Evolutionary conservation across 2,888 invertebrate species (phyloP), one percentile per base, ranked within the genome.

Genomic region (Ferrisia virgata): DNA sequence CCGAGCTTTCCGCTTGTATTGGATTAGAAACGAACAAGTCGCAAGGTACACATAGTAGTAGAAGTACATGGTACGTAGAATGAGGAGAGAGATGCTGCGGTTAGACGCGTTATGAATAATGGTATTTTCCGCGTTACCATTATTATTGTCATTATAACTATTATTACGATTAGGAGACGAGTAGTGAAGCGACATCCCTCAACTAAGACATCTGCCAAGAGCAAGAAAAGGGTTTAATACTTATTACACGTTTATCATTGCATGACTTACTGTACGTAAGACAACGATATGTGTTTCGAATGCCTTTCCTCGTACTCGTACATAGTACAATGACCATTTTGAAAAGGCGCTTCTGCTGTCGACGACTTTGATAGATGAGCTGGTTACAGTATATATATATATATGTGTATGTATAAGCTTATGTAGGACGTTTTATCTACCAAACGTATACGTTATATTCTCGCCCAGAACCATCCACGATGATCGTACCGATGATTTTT

Each of bases 61-160:
- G n/a, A n/a, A n/a, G n/a, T n/a, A n/a, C 64, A 28, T 28, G 28
- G 25, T 22, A 22, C 53, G 15, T 11, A 43, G 9, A 43, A 5
- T 18, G 9, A 22, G 22, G 2, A 76, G 28, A n/a, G n/a, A n/a
- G 72, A 76, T 36, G 72, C 36, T 76, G 72, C 72, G 72, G 72
- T 76, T 76, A 15, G 72, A 76, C 72, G 72, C 72, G 72, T 36
- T 76, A 76, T 76, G 72, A 76, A 76, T 76, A 76, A 76, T 76
- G 36, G 72, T 36, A 76, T 76, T 76, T 76, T 76, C 72, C 72
- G 36, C 72, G 72, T 76, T 76, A 76, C 72, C 36, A 76, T 76
- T 76, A 76, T 76, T 76, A 76, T 76, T 76, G 72, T 76, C 72
- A 76, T 76, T 76, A 76, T 76, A 76, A 76, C 72, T 76, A 76